Base-by-base conservation (phyloP, 2,113 vertebrate species). In the Setophaga kirtlandii region DNA sequence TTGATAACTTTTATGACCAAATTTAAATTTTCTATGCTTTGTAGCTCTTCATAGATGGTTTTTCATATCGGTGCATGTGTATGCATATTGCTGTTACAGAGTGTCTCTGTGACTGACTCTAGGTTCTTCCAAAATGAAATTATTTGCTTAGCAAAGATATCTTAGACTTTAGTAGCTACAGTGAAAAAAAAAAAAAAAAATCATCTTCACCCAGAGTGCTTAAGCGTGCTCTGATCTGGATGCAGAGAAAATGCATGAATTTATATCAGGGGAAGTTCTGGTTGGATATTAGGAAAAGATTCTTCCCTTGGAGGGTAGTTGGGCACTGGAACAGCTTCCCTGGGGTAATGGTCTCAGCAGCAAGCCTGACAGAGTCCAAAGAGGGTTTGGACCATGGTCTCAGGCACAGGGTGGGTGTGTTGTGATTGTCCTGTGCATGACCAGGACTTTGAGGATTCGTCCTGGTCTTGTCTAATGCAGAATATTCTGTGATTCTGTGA, bases 261-360 rank as follows among this genome's bases (percentile, higher is more conserved):
- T 58, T 52, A 6, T 52, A 4, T 30, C 28, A 46, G 44, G 33
- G 12, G 10, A 59, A 9, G 23, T 37, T 74, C 67, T 46, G 33
- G 15, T 28, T 59, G 10, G 27, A 13, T 52, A 3, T 3, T 0
- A 52, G 27, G 27, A 23, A 47, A 49, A 50, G 2, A 0, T 37
- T 56, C 15, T 50, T 64, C 21, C 5, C 25, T 21, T 19, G 12
- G 2, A n/a, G 6, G 9, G 5, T 60, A 46, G 2, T 0, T 64
- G 17, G 14, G 18, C 37, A 37, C 27, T 50, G 59, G 47, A 73
- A 58, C 3, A 49, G 58, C 10, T 10, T 74, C 19, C 22, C 31
- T 10, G 37, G 14, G 59, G 6, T 15, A 39, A 10, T 19, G 33
- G 15, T 39, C 39, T 42, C 41, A 47, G n/a, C 24, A 63, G 1